phyloP scores from a whole-genome alignment of 2,113 vertebrate genomes.

The Zapornia atra region DNA sequence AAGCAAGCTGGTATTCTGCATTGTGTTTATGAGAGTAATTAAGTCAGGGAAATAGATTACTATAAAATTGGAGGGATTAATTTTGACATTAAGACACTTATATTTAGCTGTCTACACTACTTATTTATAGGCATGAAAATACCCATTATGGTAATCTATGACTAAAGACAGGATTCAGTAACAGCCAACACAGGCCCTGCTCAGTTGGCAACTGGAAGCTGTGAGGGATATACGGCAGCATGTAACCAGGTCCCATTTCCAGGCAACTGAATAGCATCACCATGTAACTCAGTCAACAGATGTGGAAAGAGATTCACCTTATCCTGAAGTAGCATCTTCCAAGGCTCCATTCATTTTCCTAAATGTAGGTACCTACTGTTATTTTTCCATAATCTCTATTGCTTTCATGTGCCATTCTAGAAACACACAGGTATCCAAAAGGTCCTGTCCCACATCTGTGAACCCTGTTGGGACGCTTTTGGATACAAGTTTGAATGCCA shows the following conservation, averaged over 20 bases:
- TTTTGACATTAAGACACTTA: not conserved
- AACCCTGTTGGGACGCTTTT: not conserved
- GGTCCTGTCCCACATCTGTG: not conserved
- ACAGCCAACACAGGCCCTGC: not conserved
- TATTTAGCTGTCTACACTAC: not conserved
- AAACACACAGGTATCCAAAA: not conserved
- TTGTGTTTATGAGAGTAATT: not conserved
- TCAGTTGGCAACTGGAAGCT: not conserved
- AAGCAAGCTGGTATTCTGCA: not conserved
- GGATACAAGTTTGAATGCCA: not conserved
- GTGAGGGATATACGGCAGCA: not conserved
- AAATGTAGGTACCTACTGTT: not conserved
- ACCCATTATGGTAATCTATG: not conserved
- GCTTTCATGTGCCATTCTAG: not conserved
- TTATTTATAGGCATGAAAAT: not conserved
- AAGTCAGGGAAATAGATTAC: not conserved
- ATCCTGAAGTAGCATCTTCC: not conserved
- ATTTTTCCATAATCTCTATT: not conserved
- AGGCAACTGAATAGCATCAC: not conserved
- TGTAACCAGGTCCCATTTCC: not conserved
- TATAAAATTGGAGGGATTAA: not conserved
- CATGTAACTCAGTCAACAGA: not conserved
- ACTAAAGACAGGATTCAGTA: not conserved
- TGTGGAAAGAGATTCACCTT: not conserved
- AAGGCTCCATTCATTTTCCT: not conserved